Percentiles rank a stretch among this genome's conserved stretches.
Evolutionary conservation across 2,113 vertebrate species (phyloP).

Genomic region (Camarhynchus parvulus): DNA sequence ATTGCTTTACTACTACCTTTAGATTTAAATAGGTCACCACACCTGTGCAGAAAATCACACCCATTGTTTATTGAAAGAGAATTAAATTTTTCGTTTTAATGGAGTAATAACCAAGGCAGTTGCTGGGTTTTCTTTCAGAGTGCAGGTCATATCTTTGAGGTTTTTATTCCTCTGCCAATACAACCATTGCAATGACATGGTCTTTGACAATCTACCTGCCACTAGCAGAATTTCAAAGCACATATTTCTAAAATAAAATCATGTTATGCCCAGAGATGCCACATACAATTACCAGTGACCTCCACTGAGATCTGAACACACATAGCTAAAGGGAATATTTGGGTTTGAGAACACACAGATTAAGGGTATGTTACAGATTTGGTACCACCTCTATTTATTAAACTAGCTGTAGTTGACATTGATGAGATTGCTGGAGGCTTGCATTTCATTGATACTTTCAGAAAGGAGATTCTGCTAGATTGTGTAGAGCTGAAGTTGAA

Average conservation of each 20-base stretch:
- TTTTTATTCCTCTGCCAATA: background rate
- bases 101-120: background rate
- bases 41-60: background rate
- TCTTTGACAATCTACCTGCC: background rate
- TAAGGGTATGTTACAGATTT: background rate
- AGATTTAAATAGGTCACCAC: background rate
- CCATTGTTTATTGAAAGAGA: background rate
- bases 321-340: background rate
- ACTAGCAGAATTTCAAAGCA: background rate
- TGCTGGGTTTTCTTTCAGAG: background rate
- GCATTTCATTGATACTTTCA: background rate
- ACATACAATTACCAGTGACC: background rate
- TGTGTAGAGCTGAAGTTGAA: background rate
- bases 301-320: background rate
- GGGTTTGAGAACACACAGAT: background rate
- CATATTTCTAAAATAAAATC: background rate
- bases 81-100: background rate
- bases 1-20: background rate
- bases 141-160: background rate
- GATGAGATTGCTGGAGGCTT: background rate
- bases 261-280: background rate
- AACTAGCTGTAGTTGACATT: background rate
- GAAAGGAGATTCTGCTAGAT: background rate
- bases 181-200: background rate
- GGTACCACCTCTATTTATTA: background rate